Base-by-base conservation (phyloP, 2,113 vertebrate genomes). In the Phodopus roborovskii region DNA sequence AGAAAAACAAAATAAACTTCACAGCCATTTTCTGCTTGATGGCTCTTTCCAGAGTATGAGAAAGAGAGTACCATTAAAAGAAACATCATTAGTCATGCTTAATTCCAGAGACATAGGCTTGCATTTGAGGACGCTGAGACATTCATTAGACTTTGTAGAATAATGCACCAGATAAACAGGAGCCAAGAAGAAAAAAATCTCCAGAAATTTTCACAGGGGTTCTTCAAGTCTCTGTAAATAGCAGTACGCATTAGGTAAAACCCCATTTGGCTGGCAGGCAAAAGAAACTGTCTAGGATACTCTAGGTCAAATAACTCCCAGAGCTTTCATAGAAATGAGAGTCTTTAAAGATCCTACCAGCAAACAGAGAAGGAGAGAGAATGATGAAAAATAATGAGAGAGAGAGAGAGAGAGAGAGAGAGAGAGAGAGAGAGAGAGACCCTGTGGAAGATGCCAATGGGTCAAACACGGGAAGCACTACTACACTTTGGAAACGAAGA, bases 401-500 rank as follows among this genome's bases (percentile, higher is more conserved):
- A 53, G 50, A 53, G 8, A 53, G 50, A 53, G 8, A 53, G 50
- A 53, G 8, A 53, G 50, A 53, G 50, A 53, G 53, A 56, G 53
- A 56, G 53, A 56, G 53, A 56, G 12, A 56, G 53, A 56, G 53
- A 6, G 30, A 17, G 19, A 87, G 12, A 83, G 22, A 20, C 36
- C 4, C 30, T 60, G 6, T 7, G 86, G 60, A 90, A 64, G 36
- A 33, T n/a, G 75, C 1, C 11, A 10, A 73, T 74, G 48, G 22
- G 22, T 74, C 39, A 74, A 90, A 84, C 12, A 4, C 73, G 33
- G 7, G 39, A 92, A 81, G 90, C n/a, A 6, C 68, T 84, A 60
- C 83, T 68, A 19, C 1, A 8, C 70, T 95, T 89, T 39, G 17
- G 53, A 87, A 92, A 94, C 53, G 30, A 84, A 96, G 87, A 73